Evolutionary conservation across 2,113 vertebrate genomes (phyloP).

Genomic region (Petroica traversi): DNA sequence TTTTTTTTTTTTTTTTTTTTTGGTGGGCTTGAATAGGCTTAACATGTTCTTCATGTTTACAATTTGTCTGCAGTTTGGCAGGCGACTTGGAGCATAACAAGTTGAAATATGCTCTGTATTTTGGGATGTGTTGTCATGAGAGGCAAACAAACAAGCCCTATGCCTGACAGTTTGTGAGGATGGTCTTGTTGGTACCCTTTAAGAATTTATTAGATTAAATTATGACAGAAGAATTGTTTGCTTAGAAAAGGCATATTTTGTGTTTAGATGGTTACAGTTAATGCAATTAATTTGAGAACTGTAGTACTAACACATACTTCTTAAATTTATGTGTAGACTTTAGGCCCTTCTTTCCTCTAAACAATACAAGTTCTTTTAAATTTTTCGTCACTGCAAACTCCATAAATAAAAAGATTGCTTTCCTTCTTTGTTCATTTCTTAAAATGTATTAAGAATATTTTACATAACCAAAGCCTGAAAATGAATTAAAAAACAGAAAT

Average conservation of each 20-base stretch:
- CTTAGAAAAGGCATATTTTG: background rate
- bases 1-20: background rate
- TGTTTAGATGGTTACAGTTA: background rate
- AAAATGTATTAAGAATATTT: background rate
- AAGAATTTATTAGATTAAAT: slow-evolving; percentile 28
- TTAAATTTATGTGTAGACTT: background rate
- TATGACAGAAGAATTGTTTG: slow-evolving; percentile 7
- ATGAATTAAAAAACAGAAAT: background rate
- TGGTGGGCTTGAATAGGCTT: slow-evolving; percentile 9
- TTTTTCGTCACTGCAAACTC: background rate
- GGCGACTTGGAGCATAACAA: background rate
- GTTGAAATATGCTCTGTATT: slow-evolving; percentile 39
- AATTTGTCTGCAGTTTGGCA: slow-evolving; percentile 17
- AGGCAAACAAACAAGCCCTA: slow-evolving; percentile 51
- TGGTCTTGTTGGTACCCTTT: background rate
- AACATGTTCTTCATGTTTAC: slow-evolving; percentile 41
- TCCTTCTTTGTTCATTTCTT: background rate
- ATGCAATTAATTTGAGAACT: slow-evolving; percentile 4
- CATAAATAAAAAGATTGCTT: background rate
- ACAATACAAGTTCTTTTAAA: background rate
- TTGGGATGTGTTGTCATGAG: slow-evolving; percentile 3
- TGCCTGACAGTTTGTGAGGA: background rate
- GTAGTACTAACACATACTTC: background rate
- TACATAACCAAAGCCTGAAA: background rate
- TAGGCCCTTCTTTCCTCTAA: background rate